These are phyloP conservation scores for Anser brachyrhynchus DNA, from an alignment of 2,113 vertebrate species.

Conservation along the genomic window DNA sequence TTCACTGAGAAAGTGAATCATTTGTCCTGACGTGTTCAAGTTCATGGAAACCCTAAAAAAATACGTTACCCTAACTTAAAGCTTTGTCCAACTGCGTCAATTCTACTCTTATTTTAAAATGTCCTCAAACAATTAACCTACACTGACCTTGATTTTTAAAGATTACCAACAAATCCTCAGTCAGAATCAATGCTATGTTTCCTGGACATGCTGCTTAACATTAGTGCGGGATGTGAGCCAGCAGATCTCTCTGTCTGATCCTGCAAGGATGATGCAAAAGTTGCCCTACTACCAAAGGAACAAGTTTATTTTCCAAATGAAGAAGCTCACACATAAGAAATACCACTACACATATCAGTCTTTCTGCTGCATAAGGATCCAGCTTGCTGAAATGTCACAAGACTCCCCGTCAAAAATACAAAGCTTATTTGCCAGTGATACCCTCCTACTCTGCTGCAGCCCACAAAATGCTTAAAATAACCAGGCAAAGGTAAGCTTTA, in stretches of 20 bases:
- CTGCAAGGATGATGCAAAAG: neutral
- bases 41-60: neutral
- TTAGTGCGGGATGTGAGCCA: neutral
- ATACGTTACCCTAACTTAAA: neutral
- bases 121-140: neutral
- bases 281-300: neutral
- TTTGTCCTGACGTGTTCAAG: neutral
- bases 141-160: neutral
- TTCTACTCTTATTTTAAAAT: neutral
- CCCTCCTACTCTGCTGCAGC: conserved; percentile 51
- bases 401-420: conserved; percentile 49
- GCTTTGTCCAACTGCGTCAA: neutral
- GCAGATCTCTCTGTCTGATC: neutral
- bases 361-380: conserved; percentile 25
- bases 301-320: conserved; percentile 13
- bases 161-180: neutral
- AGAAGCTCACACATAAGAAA: conserved; percentile 7
- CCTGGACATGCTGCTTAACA: neutral
- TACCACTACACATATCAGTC: conserved; percentile 2
- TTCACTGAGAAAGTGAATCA: neutral
- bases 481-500: conserved; percentile 57
- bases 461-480: conserved; percentile 64
- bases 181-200: neutral
- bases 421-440: conserved; percentile 61
- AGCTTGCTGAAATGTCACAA: conserved; percentile 28